A percentile compares a stretch with the other conserved stretches of the same genome.
These are phyloP conservation scores for Coendou prehensilis DNA, from an alignment of 2,797 vertebrate genomes.

Conservation along the genomic window DNA sequence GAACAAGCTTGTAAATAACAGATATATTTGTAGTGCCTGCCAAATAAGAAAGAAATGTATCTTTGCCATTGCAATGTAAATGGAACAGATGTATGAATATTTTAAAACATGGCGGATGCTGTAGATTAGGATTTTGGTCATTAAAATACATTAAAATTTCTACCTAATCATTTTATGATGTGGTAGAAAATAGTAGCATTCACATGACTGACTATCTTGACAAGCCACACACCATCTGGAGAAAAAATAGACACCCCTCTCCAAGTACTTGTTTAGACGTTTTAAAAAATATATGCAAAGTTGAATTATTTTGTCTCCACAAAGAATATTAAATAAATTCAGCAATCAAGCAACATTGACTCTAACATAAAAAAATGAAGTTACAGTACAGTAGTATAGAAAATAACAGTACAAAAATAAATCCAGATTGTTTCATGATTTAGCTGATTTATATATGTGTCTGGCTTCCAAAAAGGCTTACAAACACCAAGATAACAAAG, in stretches of 20 bases:
- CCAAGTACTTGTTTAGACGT: conserved; percentile 49
- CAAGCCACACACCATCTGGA: conserved; percentile 69
- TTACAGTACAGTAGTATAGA: conserved; percentile 8
- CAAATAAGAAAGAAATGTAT: conserved; percentile 83
- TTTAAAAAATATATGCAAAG: conserved; percentile 28
- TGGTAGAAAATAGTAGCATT: conserved; percentile 53
- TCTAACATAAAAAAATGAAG: conserved; percentile 38
- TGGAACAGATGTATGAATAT: conserved; percentile 83
- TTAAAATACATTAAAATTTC: conserved; percentile 72
- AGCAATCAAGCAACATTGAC: conserved; percentile 4
- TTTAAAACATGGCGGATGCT: conserved; percentile 74
- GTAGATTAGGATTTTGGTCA: conserved; percentile 78
- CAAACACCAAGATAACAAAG: neutral
- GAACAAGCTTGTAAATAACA: conserved; percentile 86
- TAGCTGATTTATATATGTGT: neutral
- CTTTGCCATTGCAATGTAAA: conserved; percentile 72
- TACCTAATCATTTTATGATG: conserved; percentile 72
- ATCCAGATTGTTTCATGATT: conserved; percentile 26
- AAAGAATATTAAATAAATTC: conserved; percentile 64
- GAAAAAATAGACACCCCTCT: neutral
- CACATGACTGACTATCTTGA: conserved; percentile 37
- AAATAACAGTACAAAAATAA: conserved; percentile 37
- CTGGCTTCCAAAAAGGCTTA: conserved; percentile 27
- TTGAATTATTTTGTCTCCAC: conserved; percentile 56
- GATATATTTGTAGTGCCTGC: conserved; percentile 86